Conservation (phyloP, 2,797 vertebrate species). For the Hypotaenidia philippensis region DNA sequence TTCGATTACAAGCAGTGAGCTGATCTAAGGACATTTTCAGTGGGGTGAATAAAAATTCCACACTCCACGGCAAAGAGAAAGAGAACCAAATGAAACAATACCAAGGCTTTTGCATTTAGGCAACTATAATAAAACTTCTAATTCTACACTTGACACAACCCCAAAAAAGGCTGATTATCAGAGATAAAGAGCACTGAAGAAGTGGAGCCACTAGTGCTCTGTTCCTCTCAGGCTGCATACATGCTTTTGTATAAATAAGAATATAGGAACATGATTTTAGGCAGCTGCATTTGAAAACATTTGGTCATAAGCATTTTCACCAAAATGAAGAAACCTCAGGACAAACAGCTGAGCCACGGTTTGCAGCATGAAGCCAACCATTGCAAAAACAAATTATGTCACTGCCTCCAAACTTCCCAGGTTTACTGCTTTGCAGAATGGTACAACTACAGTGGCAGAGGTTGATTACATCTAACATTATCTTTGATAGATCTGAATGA, state of each 20-base stretch:
- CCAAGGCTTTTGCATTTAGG: background rate
- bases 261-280: background rate
- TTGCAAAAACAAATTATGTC: background rate
- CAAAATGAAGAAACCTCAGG: background rate
- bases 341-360: background rate
- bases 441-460: background rate
- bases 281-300: background rate
- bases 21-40: background rate
- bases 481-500: background rate
- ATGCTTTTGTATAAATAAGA: background rate
- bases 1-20: background rate
- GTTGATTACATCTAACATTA: background rate
- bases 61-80: background rate
- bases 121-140: background rate
- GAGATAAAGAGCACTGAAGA: background rate
- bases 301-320: background rate
- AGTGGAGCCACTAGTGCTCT: background rate
- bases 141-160: background rate
- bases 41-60: background rate
- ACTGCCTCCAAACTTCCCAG: background rate
- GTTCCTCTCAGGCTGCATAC: background rate
- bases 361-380: background rate
- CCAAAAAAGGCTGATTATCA: background rate
- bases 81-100: background rate
- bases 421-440: background rate